Percentiles rank a stretch among this genome's conserved stretches.
Conservation (phyloP, 2,113 vertebrate species). For the Sapajus apella region DNA sequence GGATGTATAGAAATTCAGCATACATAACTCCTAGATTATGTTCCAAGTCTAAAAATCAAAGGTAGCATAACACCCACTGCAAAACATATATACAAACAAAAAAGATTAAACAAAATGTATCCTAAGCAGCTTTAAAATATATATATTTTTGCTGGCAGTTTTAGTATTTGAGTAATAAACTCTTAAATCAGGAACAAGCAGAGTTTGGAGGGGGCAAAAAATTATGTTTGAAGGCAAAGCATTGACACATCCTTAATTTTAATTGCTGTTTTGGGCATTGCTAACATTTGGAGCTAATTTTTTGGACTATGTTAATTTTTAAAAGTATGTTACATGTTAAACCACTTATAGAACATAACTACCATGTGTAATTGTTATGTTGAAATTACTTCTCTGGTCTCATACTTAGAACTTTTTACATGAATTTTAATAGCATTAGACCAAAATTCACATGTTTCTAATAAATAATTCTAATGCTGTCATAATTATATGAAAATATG, state of each 20-base stretch:
- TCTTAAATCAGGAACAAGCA: background rate
- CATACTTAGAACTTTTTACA: conserved; percentile 51
- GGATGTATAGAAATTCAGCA: background rate
- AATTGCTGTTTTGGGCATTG: background rate
- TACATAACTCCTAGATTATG: background rate
- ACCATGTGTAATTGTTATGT: conserved; percentile 29
- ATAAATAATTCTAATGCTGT: conserved; percentile 55
- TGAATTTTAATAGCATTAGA: conserved; percentile 57
- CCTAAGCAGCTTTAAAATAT: background rate
- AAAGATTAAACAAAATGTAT: conserved; percentile 17
- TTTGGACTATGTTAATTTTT: conserved; percentile 56
- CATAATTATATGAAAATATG: conserved; percentile 44
- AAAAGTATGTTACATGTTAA: conserved; percentile 64
- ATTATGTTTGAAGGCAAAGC: background rate
- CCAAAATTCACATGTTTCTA: conserved; percentile 49
- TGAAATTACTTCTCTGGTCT: conserved; percentile 56
- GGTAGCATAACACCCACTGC: background rate
- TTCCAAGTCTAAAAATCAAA: background rate
- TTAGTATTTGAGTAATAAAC: conserved; percentile 19
- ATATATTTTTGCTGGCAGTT: conserved; percentile 9
- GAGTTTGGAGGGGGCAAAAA: background rate
- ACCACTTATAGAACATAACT: conserved; percentile 22
- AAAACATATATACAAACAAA: background rate
- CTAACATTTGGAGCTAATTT: conserved; percentile 56
- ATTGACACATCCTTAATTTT: background rate